Conservation (phyloP, 2,797 vertebrate species). For the Typhlichthys eigenmanni region DNA sequence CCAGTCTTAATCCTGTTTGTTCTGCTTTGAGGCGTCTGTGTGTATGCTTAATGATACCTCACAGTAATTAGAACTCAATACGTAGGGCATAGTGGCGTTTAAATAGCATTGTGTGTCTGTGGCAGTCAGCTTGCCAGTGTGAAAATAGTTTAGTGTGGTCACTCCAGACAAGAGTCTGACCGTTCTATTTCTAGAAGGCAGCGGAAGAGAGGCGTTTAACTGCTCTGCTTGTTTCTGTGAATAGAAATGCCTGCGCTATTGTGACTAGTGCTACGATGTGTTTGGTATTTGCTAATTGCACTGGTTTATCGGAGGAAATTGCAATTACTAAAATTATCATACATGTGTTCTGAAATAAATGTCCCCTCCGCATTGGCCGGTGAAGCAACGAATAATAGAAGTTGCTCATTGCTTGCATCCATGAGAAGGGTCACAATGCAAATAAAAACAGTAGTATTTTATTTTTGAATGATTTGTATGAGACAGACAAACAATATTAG, state of each 20-base stretch:
- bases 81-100: constrained; percentile 44
- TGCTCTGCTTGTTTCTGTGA: background rate
- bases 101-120: constrained; percentile 51
- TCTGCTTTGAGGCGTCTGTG: constrained; percentile 12
- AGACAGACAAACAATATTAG: too few relatives aligned
- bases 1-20: constrained; percentile 7
- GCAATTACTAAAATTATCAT: too few relatives aligned
- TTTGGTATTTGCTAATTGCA: background rate
- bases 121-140: constrained; percentile 28
- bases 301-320: background rate
- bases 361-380: too few relatives aligned
- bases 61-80: constrained; percentile 55
- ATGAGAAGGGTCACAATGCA: too few relatives aligned
- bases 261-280: background rate
- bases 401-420: too few relatives aligned
- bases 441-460: too few relatives aligned
- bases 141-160: constrained; percentile 45
- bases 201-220: constrained; percentile 8
- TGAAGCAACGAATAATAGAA: too few relatives aligned
- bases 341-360: too few relatives aligned
- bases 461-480: too few relatives aligned
- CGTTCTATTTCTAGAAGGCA: constrained; percentile 32
- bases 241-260: constrained; percentile 3
- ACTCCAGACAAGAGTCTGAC: constrained; percentile 8
- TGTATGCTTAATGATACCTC: constrained; percentile 36